Evolutionary conservation across 1,140 invertebrate species (phyloP).

Genomic region (Calephelis nemesis): DNA sequence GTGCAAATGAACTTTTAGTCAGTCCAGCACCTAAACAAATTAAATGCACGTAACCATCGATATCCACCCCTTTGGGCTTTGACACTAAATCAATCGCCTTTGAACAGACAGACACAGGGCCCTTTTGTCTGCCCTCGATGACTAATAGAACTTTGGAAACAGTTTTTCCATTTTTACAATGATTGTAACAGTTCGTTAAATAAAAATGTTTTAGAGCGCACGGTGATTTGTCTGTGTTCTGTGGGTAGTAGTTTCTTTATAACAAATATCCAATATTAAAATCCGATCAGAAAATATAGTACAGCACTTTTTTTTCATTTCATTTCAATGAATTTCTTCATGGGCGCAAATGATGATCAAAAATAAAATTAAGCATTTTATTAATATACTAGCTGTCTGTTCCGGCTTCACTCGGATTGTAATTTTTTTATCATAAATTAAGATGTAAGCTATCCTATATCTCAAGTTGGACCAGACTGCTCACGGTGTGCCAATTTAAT

Average conservation of each 20-base stretch:
- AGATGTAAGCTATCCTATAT: too few relatives aligned
- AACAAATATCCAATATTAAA: too few relatives aligned
- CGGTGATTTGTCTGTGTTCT: conserved; percentile 58
- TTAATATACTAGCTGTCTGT: too few relatives aligned
- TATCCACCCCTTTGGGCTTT: conserved; percentile 42
- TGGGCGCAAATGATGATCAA: too few relatives aligned
- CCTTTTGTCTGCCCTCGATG: conserved; percentile 55
- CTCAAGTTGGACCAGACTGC: too few relatives aligned
- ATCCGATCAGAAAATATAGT: too few relatives aligned
- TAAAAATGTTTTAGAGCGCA: background rate
- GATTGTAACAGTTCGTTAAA: conserved; percentile 5
- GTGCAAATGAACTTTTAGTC: conserved; percentile 16
- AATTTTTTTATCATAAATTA: too few relatives aligned
- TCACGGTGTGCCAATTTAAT: too few relatives aligned
- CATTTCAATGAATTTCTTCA: too few relatives aligned
- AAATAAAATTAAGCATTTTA: too few relatives aligned
- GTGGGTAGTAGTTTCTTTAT: conserved; percentile 31
- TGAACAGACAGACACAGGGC: conserved; percentile 61
- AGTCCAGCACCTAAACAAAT: conserved; percentile 39
- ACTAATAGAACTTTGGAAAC: conserved; percentile 49
- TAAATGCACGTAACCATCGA: conserved; percentile 52
- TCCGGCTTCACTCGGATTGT: too few relatives aligned
- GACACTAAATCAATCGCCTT: conserved; percentile 58
- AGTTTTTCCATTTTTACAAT: conserved; percentile 3
- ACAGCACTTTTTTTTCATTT: too few relatives aligned